Evolutionary conservation across 2,888 invertebrate genomes (phyloP).

Genomic region (Pandemis cinnamomeana): DNA sequence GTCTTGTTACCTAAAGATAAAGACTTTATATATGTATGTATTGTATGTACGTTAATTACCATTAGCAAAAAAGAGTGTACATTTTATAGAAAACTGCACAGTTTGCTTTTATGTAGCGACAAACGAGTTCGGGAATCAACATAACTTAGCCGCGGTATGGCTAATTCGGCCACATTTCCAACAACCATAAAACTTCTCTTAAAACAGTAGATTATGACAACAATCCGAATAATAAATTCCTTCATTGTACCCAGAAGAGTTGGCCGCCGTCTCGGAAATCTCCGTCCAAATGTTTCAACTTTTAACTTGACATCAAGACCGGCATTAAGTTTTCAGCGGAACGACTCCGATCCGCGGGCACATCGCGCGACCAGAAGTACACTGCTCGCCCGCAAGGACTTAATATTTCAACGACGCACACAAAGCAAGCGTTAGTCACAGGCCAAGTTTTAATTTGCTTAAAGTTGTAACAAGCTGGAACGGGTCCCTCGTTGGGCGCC

Average conservation of each 20-base stretch:
- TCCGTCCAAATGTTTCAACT: conserved; percentile 18
- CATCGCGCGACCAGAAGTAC: conserved; percentile 68
- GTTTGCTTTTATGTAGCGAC: background rate
- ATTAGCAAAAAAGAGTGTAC: too few relatives aligned
- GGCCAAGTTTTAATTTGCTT: conserved; percentile 83
- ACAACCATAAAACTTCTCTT: background rate
- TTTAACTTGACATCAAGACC: conserved; percentile 28
- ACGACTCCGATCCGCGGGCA: conserved; percentile 67
- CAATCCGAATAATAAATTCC: conserved; percentile 24
- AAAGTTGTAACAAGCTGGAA: conserved; percentile 83
- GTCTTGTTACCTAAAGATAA: too few relatives aligned
- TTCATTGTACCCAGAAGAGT: conserved; percentile 28
- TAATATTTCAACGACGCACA: conserved; percentile 80
- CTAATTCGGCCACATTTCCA: background rate
- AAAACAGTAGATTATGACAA: conserved; percentile 14
- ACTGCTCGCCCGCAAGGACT: conserved; percentile 79
- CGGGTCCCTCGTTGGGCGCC: conserved; percentile 79
- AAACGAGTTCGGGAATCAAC: background rate
- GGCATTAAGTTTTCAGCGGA: conserved; percentile 74
- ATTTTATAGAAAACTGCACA: too few relatives aligned
- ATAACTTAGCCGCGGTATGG: background rate
- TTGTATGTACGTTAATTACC: too few relatives aligned
- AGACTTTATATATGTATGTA: too few relatives aligned
- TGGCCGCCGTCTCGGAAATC: conserved; percentile 18
- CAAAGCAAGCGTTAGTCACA: conserved; percentile 80